Base-by-base conservation (phyloP, 2,888 invertebrate species). In the Odontomyia ornata region DNA sequence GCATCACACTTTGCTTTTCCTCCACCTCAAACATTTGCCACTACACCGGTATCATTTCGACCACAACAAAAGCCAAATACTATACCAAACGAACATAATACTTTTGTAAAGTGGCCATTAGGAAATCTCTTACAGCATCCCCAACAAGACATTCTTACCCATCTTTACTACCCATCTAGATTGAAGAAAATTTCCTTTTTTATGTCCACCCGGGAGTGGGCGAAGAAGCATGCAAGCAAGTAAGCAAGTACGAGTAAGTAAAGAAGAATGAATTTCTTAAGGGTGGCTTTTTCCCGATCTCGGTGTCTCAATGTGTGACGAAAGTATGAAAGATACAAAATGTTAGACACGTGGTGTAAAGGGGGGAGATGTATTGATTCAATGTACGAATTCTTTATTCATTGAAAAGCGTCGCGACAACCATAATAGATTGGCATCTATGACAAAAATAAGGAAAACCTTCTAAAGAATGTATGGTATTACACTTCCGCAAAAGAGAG, bases 41-140 rank as follows among this genome's bases (percentile, higher is more conserved):
- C 36, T 43, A 43, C 21, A 30, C 36, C 43, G 21, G 27, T 25
- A 69, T 69, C 69, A 69, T 69, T 69, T 46, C 72, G 72, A 72
- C 72, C 72, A 72, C 72, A 72, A 52, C 62, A 75, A 75, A 75
- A 75, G 64, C 30, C 62, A 75, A 64, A 75, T 36, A 79, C 77
- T 57, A 57, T 60, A 57, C 57, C 60, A 36, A 77, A 77, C 65
- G 79, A 76, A 75, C 79, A 79, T 79, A 79, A 79, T 79, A 79
- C 77, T 79, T 79, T 79, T 64, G 71, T 73, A 77, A 79, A 79
- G 79, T 79, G 77, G 75, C 79, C 79, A 79, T 79, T 79, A 79
- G 77, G 76, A 79, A 79, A 77, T 79, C 77, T 79, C 60, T 79
- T 77, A 79, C 79, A 79, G 76, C 79, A 76, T 67, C 75, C 71